Conservation (phyloP, 2,113 vertebrate species). For the Falco punctatus region DNA sequence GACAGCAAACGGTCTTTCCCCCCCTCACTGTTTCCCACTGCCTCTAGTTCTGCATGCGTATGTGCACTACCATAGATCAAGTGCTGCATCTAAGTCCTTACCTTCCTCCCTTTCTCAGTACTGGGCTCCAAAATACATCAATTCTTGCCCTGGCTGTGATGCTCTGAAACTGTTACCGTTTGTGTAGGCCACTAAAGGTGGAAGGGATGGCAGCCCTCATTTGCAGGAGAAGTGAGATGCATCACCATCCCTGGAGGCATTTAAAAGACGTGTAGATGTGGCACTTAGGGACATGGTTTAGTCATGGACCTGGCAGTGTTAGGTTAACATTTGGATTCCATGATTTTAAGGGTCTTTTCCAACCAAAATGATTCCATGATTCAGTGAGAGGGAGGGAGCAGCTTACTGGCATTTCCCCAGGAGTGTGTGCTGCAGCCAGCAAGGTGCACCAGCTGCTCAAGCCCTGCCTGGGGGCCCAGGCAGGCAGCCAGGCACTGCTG, state of each 20-base stretch:
- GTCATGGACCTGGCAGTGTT: neutral
- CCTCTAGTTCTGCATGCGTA: neutral
- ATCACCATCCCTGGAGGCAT: neutral
- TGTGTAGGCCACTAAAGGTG: neutral
- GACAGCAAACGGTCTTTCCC: no score
- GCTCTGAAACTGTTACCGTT: neutral
- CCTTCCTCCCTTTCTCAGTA: neutral
- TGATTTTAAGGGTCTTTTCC: neutral
- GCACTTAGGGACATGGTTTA: neutral
- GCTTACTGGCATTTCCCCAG: neutral
- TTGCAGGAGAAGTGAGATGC: neutral
- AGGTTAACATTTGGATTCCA: neutral
- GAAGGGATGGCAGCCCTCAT: neutral
- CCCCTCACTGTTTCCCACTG: neutral
- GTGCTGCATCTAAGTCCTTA: neutral
- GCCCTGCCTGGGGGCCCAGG: neutral
- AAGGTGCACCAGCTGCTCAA: neutral
- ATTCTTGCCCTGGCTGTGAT: neutral
- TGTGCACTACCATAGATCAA: neutral
- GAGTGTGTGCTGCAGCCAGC: accelerated
- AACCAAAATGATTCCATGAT: neutral
- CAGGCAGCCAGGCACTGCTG: neutral
- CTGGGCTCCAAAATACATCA: neutral
- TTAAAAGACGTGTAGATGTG: accelerated
- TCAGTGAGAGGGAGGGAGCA: neutral